These are phyloP conservation scores for Lamproptera curius DNA, from an alignment of 2,888 invertebrate species.

Conservation along the genomic window DNA sequence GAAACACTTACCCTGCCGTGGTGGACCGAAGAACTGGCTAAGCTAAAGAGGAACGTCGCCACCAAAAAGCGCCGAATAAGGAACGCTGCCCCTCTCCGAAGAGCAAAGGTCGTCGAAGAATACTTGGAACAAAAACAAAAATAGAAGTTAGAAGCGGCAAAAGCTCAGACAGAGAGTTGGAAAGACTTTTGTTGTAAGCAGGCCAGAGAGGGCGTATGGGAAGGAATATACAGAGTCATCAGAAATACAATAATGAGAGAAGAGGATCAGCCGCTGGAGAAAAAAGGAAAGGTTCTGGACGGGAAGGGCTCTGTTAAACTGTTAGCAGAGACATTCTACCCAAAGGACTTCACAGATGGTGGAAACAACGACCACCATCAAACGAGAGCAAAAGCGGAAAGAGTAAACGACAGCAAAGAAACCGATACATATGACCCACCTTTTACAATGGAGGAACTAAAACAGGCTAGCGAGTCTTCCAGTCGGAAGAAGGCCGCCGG, in stretches of 20 bases:
- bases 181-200: too few relatives aligned
- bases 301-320: not conserved
- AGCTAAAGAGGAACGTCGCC: constrained; percentile 18
- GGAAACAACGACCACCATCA: not conserved
- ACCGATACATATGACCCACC: too few relatives aligned
- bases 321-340: not conserved
- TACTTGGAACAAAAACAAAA: too few relatives aligned
- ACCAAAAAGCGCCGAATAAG: constrained; percentile 21
- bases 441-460: too few relatives aligned
- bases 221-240: too few relatives aligned
- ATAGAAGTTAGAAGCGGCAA: too few relatives aligned
- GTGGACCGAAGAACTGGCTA: constrained; percentile 23
- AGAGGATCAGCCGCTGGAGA: not conserved
- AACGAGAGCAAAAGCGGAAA: not conserved
- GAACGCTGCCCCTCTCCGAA: constrained; percentile 26
- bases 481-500: not conserved
- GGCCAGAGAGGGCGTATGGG: too few relatives aligned
- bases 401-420: not conserved
- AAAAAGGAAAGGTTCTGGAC: not conserved
- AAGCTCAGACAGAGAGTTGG: too few relatives aligned
- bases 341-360: not conserved
- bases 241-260: too few relatives aligned
- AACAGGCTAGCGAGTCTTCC: not conserved
- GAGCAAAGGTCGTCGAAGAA: constrained; percentile 22
- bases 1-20: constrained; percentile 22